phyloP scores from a whole-genome alignment of 1,140 invertebrate species.

The Pseudomyrmex dendroicus region DNA sequence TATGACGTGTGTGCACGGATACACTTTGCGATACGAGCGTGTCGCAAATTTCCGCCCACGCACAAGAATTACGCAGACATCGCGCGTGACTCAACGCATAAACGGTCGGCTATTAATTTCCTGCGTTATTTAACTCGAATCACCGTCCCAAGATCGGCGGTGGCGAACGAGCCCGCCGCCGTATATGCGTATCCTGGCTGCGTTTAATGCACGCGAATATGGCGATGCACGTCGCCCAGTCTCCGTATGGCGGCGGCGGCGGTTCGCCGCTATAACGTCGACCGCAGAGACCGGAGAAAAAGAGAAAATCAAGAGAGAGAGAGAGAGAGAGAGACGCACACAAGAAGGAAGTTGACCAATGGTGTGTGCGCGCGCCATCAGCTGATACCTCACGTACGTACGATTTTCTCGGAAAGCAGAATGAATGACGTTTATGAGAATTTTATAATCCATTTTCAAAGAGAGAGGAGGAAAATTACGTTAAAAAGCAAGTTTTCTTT shows the following conservation, averaged over 20 bases:
- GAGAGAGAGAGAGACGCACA: not conserved
- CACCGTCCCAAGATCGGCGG: conserved; percentile 47
- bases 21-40: not conserved
- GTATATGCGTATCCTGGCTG: conserved; percentile 11
- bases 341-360: not conserved
- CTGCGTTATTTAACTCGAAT: conserved; percentile 67
- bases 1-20: not conserved
- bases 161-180: not conserved
- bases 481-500: too few relatives aligned
- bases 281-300: not conserved
- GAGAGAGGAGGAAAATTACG: too few relatives aligned
- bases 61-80: conserved; percentile 17
- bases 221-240: not conserved
- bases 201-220: conserved; percentile 37
- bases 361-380: not conserved
- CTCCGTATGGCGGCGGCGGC: not conserved
- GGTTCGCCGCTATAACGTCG: not conserved
- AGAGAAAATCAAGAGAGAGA: conserved; percentile 18
- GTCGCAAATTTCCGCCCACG: conserved; percentile 10
- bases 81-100: conserved; percentile 62
- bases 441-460: not conserved
- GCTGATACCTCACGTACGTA: conserved; percentile 26
- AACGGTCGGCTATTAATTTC: conserved; percentile 71
- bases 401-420: not conserved
- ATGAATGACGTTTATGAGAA: not conserved